Conservation (phyloP, 1,140 invertebrate species). For the Pseudobourletiella spinata region DNA sequence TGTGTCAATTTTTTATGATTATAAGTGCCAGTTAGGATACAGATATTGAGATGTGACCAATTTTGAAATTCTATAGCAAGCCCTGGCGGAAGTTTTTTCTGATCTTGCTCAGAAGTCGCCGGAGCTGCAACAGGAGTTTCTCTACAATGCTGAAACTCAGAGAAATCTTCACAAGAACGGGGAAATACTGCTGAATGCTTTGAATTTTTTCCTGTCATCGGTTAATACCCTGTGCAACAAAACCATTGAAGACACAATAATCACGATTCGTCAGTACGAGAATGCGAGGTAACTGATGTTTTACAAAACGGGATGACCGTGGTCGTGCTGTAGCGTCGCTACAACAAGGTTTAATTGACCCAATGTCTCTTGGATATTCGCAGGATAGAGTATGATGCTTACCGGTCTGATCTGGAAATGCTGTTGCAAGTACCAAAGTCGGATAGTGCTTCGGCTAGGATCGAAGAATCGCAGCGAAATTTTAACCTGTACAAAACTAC, state of each 20-base stretch:
- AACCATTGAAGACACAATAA: constrained; percentile 91
- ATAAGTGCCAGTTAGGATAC: no score
- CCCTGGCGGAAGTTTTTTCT: constrained; percentile 82
- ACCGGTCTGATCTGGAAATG: constrained; percentile 81
- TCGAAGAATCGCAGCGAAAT: constrained; percentile 70
- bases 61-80: constrained; percentile 51
- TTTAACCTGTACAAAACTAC: constrained; percentile 76
- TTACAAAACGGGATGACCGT: background rate
- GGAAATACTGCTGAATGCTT: constrained; percentile 76
- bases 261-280: constrained; percentile 89
- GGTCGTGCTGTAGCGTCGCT: background rate
- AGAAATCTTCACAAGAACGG: constrained; percentile 87
- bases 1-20: no score
- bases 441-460: constrained; percentile 49
- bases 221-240: constrained; percentile 92
- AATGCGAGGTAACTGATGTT: constrained; percentile 59
- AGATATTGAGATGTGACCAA: no score
- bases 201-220: constrained; percentile 93
- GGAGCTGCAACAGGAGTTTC: constrained; percentile 87
- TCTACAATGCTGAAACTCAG: constrained; percentile 92
- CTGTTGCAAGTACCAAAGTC: constrained; percentile 54
- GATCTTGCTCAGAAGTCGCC: constrained; percentile 89
- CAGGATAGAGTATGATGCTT: constrained; percentile 95
- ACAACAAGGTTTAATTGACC: background rate
- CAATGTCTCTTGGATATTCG: background rate